These are phyloP conservation scores for Hyperoplus lanceolatus DNA, from an alignment of 2,797 vertebrate genomes.

Conservation along the genomic window DNA sequence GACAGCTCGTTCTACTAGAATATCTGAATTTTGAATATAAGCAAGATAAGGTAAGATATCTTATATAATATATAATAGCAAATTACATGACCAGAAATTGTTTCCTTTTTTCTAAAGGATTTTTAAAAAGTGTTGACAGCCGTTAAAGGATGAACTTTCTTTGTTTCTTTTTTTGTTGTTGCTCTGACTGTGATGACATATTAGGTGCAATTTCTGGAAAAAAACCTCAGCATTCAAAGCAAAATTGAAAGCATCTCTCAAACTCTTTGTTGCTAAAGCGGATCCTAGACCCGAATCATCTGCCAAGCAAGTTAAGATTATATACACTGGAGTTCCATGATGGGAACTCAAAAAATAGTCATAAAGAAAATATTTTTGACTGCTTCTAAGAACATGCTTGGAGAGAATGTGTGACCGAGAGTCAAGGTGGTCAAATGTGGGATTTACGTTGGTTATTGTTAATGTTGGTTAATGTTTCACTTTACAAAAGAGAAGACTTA, in stretches of 20 bases:
- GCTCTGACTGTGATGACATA: not conserved
- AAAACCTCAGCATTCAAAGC: not conserved
- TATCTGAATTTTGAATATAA: not conserved
- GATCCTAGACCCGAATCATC: not conserved
- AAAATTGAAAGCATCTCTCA: not conserved
- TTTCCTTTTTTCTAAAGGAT: slow-evolving; percentile 21
- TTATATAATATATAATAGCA: not conserved
- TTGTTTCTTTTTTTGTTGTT: too few relatives aligned
- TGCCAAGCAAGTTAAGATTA: not conserved
- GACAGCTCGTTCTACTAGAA: not conserved
- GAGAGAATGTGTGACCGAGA: not conserved
- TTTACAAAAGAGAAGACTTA: not conserved
- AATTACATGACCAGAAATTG: slow-evolving; percentile 4
- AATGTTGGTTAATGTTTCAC: not conserved
- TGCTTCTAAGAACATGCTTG: not conserved
- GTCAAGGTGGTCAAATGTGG: not conserved
- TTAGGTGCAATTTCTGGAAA: not conserved
- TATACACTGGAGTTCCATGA: not conserved
- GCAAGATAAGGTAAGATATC: not conserved
- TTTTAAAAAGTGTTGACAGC: slow-evolving; percentile 33
- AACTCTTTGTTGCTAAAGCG: not conserved
- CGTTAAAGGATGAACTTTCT: not conserved
- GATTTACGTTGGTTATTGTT: not conserved
- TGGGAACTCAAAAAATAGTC: not conserved
- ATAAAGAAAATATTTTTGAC: not conserved